A percentile compares a stretch with the other conserved stretches of the same genome.
These are phyloP conservation scores for Azemiops feae DNA, from an alignment of 2,113 vertebrate genomes.

Conservation along the genomic window DNA sequence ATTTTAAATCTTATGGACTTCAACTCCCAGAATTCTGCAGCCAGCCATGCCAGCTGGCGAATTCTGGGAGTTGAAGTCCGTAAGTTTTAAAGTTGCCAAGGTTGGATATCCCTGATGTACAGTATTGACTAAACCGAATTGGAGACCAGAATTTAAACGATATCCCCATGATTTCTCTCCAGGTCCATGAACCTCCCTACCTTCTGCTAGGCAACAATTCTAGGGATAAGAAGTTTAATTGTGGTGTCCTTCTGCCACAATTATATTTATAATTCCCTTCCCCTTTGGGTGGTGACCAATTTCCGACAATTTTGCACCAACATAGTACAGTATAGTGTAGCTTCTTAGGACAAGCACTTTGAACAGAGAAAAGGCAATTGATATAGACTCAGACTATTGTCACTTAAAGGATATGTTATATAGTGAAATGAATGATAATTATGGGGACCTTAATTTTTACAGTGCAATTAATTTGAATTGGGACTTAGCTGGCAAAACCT, in stretches of 20 bases:
- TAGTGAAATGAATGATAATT: background rate
- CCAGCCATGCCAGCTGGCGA: background rate
- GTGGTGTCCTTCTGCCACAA: background rate
- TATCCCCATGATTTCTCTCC: background rate
- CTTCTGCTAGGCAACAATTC: background rate
- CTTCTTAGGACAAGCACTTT: background rate
- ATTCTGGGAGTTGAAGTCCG: background rate
- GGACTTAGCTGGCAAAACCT: background rate
- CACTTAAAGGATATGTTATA: background rate
- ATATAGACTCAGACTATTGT: background rate
- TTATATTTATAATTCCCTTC: background rate
- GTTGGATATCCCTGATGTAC: background rate
- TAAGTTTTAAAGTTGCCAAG: background rate
- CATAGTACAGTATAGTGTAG: background rate
- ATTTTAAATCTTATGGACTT: background rate
- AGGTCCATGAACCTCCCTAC: background rate
- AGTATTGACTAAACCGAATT: background rate
- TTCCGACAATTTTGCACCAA: background rate
- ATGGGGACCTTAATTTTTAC: background rate
- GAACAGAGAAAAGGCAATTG: background rate
- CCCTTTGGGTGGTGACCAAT: background rate
- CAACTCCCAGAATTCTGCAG: background rate
- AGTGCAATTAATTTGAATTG: background rate
- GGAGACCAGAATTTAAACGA: background rate
- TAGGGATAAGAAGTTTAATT: no score